A percentile compares a stretch with the other conserved stretches of the same genome.
phyloP scores from a whole-genome alignment of 2,797 vertebrate species.

The Synaphobranchus kaupii region DNA sequence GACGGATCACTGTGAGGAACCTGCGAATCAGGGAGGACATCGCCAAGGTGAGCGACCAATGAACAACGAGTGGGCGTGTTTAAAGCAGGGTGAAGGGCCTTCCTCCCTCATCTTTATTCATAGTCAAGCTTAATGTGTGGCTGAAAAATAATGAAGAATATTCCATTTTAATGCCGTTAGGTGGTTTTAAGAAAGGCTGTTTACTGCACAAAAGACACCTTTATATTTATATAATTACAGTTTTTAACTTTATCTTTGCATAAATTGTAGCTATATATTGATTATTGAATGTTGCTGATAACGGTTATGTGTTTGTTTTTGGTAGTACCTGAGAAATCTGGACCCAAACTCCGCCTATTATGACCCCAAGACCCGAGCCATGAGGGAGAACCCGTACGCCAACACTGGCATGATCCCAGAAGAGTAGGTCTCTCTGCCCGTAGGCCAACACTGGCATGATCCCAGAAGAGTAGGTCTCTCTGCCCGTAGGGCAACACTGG shows the following conservation, averaged over 20 bases:
- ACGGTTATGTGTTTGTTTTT: not conserved
- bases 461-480: too few relatives aligned
- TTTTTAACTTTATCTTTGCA: not conserved
- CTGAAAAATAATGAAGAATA: not conserved
- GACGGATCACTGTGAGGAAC: constrained; percentile 96
- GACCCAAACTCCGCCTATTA: constrained; percentile 99
- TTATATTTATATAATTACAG: not conserved
- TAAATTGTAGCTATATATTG: not conserved
- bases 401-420: constrained; percentile 96
- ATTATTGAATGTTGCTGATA: not conserved
- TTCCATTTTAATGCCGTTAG: not conserved
- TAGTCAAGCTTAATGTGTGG: too few relatives aligned
- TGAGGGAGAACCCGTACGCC: constrained; percentile 96
- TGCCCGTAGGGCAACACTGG: too few relatives aligned
- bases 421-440: constrained; percentile 77
- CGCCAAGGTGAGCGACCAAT: constrained; percentile 81
- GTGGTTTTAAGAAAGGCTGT: not conserved
- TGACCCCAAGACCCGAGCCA: constrained; percentile 97
- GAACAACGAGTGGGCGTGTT: not conserved
- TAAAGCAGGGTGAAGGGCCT: not conserved
- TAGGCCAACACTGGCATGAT: too few relatives aligned
- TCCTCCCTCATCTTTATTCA: not conserved
- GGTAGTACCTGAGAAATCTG: constrained; percentile 92
- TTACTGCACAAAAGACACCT: not conserved
- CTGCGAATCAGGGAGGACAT: constrained; percentile 96